phyloP scores from a whole-genome alignment of 2,113 vertebrate species.

The Phoenicopterus ruber region DNA sequence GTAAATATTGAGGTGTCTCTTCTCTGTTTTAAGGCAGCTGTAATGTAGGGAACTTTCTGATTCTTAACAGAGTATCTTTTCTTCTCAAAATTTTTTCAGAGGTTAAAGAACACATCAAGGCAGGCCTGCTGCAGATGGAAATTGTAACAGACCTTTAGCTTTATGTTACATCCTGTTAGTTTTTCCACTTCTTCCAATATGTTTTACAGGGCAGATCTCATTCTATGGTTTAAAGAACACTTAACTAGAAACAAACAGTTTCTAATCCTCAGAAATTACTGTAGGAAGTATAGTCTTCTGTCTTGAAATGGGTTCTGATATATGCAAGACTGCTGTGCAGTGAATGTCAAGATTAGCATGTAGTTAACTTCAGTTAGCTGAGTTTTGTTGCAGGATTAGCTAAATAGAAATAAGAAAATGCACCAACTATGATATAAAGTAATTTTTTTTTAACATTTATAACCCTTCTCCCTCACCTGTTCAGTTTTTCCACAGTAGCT shows the following conservation, averaged over 20 bases:
- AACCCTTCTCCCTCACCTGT: background rate
- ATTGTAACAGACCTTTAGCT: background rate
- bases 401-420: background rate
- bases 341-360: background rate
- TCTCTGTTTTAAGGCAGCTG: background rate
- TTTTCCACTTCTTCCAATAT: background rate
- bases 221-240: background rate
- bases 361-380: background rate
- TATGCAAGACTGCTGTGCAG: background rate
- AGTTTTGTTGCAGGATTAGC: background rate
- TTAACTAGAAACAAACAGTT: background rate
- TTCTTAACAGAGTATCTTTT: background rate
- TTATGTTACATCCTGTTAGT: background rate
- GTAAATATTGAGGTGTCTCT: background rate
- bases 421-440: background rate
- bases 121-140: background rate
- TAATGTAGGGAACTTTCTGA: background rate
- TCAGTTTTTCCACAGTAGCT: background rate
- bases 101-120: background rate
- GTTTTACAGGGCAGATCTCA: background rate
- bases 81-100: background rate
- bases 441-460: background rate
- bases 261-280: background rate
- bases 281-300: background rate
- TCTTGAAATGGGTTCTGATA: background rate